A percentile compares a stretch with the other conserved stretches of the same genome.
phyloP scores from a whole-genome alignment of 2,113 vertebrate species.

The Sinocyclocheilus anshuiensis region DNA sequence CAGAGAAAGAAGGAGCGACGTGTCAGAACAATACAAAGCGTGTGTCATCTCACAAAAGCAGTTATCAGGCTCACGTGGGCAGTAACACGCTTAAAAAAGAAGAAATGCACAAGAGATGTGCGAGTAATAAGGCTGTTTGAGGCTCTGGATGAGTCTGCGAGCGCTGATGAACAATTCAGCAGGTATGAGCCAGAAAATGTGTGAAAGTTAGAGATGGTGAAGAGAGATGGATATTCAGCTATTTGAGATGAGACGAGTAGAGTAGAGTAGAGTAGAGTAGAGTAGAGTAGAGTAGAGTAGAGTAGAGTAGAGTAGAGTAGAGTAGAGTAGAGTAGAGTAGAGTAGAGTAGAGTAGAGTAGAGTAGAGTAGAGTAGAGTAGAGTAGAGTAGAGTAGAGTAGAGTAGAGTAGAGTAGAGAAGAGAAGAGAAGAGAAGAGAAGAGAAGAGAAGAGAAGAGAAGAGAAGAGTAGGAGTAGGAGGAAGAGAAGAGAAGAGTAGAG shows the following conservation, averaged over 20 bases:
- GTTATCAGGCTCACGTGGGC: background rate
- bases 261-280: too few species aligned
- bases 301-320: too few species aligned
- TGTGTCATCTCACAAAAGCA: background rate
- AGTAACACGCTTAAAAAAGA: background rate
- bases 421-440: too few species aligned
- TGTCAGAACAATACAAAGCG: slow-evolving; percentile 7
- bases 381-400: too few species aligned
- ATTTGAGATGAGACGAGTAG: slow-evolving; percentile 47
- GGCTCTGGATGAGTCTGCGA: background rate
- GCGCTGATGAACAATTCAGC: background rate
- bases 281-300: too few species aligned
- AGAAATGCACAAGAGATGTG: background rate
- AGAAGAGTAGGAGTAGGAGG: too few species aligned
- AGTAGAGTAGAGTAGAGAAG: too few species aligned
- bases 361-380: too few species aligned
- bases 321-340: too few species aligned
- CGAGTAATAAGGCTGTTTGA: background rate
- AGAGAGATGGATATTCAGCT: slow-evolving; percentile 55
- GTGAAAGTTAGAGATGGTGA: slow-evolving; percentile 40
- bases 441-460: too few species aligned
- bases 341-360: too few species aligned
- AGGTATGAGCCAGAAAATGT: slow-evolving; percentile 33
- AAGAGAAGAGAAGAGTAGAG: too few species aligned
- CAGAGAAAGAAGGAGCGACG: background rate